Percentiles rank a stretch among this genome's conserved stretches.
phyloP scores from a whole-genome alignment of 2,113 vertebrate species.

The Dascyllus trimaculatus region DNA sequence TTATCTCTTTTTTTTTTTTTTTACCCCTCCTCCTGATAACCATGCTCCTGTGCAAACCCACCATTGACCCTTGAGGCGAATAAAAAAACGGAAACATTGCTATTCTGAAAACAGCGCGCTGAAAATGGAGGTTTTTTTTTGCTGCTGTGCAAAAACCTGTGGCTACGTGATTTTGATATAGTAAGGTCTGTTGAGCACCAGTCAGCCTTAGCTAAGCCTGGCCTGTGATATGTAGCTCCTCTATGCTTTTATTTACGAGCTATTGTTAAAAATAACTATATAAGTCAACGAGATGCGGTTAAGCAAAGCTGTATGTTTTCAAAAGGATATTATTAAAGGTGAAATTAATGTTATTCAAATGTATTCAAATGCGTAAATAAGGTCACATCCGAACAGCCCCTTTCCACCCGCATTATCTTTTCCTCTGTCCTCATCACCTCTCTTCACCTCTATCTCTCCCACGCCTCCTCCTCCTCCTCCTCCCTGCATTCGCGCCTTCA shows the following conservation, averaged over 20 bases:
- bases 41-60: conserved; percentile 41
- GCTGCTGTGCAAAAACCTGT: conserved; percentile 22
- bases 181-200: conserved; percentile 43
- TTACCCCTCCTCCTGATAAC: conserved; percentile 43
- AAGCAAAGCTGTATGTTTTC: neutral
- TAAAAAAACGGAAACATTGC: conserved; percentile 48
- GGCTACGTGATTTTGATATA: conserved; percentile 47
- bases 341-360: neutral
- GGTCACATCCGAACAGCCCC: conserved; percentile 5
- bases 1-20: conserved; percentile 50
- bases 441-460: conserved; percentile 40
- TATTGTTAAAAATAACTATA: conserved; percentile 16
- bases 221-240: conserved; percentile 14
- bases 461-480: conserved; percentile 1
- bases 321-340: neutral
- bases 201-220: conserved; percentile 52
- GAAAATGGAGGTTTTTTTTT: conserved; percentile 34
- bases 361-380: neutral
- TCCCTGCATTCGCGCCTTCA: conserved; percentile 28
- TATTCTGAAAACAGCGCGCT: conserved; percentile 38
- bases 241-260: conserved; percentile 15
- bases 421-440: conserved; percentile 47
- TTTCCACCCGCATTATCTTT: conserved; percentile 23
- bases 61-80: conserved; percentile 36
- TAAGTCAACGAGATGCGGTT: neutral